These are phyloP conservation scores for Catharus minimus DNA, from an alignment of 2,113 vertebrate genomes.

Conservation along the genomic window DNA sequence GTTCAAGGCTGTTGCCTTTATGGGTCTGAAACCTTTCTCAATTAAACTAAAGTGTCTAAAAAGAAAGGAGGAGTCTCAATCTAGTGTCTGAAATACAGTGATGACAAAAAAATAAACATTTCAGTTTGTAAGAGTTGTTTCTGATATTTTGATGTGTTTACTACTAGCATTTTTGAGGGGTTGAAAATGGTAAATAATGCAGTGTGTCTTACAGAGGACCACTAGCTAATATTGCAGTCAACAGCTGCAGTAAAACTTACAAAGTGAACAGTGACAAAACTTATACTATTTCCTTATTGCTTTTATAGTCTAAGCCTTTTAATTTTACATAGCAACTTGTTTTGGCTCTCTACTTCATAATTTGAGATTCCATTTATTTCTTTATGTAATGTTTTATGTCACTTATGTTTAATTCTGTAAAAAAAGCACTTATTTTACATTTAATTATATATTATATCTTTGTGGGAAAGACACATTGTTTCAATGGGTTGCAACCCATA, in stretches of 20 bases:
- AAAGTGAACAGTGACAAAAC: neutral
- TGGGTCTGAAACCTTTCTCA: neutral
- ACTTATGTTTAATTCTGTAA: neutral
- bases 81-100: neutral
- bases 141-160: neutral
- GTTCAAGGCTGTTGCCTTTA: neutral
- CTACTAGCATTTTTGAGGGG: neutral
- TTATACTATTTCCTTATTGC: neutral
- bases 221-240: neutral
- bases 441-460: neutral
- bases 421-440: neutral
- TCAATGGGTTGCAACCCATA: neutral
- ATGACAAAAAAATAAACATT: neutral
- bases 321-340: neutral
- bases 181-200: neutral
- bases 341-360: neutral
- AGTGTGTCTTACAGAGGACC: neutral
- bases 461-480: neutral
- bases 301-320: neutral
- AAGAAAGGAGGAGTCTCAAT: neutral
- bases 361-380: neutral
- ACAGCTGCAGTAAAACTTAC: neutral
- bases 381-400: neutral
- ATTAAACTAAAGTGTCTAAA: neutral
- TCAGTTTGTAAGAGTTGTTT: neutral